Evolutionary conservation across 2,888 invertebrate genomes (phyloP), one percentile per base, ranked within the genome.

Genomic region (Orchesellides sinensis): DNA sequence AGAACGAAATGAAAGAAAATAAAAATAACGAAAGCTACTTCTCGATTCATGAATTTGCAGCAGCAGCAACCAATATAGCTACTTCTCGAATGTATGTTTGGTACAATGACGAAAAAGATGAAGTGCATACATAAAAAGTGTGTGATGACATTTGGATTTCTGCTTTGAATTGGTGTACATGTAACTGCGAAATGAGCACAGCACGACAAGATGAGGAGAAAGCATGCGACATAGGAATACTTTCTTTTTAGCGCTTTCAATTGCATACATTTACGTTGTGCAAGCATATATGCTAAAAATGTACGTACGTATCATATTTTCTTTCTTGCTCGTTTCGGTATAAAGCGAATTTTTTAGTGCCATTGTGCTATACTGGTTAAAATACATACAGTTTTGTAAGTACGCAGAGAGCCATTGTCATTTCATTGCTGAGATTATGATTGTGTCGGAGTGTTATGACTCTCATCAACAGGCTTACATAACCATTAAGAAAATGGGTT

Each of bases 401-500:
- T 35, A 40, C n/a, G n/a, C 6, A 68, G 29, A 21, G 54, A 23
- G 35, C 35, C 54, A 69, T 69, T 69, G 69, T 69, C 69, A 69
- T 69, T 69, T 69, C 69, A 69, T 69, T 69, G 69, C 54, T 56
- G 69, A 54, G 69, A 69, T 69, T 72, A 72, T 72, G 72, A 72
- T 72, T 59, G 59, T 59, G 72, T 45, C 72, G 59, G 59, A 72
- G 72, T 72, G 59, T 72, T 72, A 72, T 72, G 72, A 72, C 56
- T 59, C 72, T 59, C 72, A 72, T 72, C 72, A 72, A 59, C 72
- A 56, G 59, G 45, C 72, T 72, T 72, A 72, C 72, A 72, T 56
- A 72, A 56, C 32, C 72, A 72, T 72, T 72, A 72, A 72, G 72
- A 61, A 61, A 74, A 63, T 63, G 73, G 63, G 63, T 63, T 74